These are phyloP conservation scores for Ophiodon elongatus DNA, from an alignment of 2,113 vertebrate species.

Conservation along the genomic window DNA sequence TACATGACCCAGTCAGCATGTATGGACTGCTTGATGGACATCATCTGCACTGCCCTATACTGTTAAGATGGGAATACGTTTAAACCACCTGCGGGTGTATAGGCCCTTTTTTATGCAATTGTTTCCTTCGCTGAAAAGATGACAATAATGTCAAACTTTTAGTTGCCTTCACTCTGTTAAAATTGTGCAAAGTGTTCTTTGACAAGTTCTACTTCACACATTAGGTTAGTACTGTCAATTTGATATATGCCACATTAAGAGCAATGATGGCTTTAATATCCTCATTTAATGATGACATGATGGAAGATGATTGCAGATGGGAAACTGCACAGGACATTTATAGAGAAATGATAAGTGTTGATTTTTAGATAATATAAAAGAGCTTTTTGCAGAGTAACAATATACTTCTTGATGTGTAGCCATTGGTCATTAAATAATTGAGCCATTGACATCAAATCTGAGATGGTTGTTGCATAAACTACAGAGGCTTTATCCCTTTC, in stretches of 20 bases:
- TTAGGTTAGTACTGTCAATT: neutral
- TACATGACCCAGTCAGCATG: too few species aligned
- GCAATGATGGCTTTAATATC: neutral
- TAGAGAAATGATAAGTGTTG: neutral
- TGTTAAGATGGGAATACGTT: too few species aligned
- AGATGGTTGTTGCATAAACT: neutral
- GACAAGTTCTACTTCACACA: neutral
- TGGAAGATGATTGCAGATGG: neutral
- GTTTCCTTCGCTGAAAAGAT: neutral
- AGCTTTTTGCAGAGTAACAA: neutral
- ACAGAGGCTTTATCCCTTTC: neutral
- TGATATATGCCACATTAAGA: neutral
- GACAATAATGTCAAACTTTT: neutral
- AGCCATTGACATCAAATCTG: neutral
- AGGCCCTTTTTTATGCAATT: neutral
- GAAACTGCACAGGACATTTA: neutral
- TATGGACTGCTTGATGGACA: neutral
- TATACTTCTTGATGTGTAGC: neutral
- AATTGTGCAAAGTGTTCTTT: neutral
- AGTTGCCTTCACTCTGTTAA: neutral
- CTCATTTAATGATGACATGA: neutral
- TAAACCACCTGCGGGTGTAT: neutral
- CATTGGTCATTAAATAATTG: neutral
- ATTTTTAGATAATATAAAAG: too few species aligned
- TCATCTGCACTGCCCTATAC: too few species aligned